Percentiles rank a stretch among this genome's conserved stretches.
Evolutionary conservation across 2,113 vertebrate species (phyloP).

Genomic region (Erinaceus europaeus): DNA sequence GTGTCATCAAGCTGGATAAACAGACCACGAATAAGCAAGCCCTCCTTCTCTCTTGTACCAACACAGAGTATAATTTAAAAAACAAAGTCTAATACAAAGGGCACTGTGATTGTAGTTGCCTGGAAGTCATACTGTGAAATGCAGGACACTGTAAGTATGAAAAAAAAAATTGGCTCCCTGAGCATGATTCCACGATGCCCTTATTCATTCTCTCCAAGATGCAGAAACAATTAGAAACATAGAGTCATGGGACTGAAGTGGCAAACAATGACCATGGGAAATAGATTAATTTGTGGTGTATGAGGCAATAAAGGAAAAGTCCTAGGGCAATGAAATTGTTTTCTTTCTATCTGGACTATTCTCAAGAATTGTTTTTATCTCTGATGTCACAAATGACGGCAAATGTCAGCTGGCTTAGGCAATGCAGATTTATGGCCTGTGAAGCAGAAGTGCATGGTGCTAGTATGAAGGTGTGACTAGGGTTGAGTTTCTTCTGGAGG

Average conservation of each 20-base stretch:
- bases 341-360: neutral
- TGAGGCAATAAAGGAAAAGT: neutral
- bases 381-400: neutral
- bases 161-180: neutral
- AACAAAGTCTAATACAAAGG: neutral
- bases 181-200: neutral
- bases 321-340: neutral
- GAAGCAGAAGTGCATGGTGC: neutral
- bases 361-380: neutral
- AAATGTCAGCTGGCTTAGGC: too few relatives aligned
- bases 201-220: neutral
- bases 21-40: neutral
- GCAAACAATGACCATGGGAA: neutral
- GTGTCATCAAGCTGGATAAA: neutral
- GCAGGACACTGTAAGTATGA: neutral
- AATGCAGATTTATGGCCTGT: neutral
- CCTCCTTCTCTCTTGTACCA: constrained; percentile 6
- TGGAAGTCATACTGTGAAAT: neutral
- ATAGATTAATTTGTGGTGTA: neutral
- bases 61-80: constrained; percentile 37
- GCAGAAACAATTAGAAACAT: neutral
- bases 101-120: neutral
- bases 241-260: neutral
- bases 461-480: neutral
- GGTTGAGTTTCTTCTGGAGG: neutral